A percentile compares a stretch with the other conserved stretches of the same genome.
Evolutionary conservation across 2,797 vertebrate species (phyloP).

Genomic region (Chelon auratus): DNA sequence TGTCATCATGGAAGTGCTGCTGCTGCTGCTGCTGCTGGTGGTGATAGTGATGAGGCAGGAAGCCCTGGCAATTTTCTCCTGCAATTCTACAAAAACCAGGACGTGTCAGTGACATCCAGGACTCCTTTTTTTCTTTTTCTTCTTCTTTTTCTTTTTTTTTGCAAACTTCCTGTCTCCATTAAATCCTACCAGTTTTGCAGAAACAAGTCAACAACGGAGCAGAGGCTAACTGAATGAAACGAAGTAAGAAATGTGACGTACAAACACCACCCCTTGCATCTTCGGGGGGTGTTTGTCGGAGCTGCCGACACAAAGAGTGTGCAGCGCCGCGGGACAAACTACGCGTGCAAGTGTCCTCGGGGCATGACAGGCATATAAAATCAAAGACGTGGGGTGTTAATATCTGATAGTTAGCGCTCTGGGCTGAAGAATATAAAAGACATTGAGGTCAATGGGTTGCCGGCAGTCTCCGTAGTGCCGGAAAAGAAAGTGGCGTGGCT

Average conservation of each 20-base stretch:
- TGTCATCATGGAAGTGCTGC: slow-evolving; percentile 46
- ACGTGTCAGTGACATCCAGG: slow-evolving; percentile 71
- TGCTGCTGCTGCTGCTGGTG: slow-evolving; percentile 22
- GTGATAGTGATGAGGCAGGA: slow-evolving; percentile 40
- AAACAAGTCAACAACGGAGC: slow-evolving; percentile 62
- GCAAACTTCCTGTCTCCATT: slow-evolving; percentile 57
- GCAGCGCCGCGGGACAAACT: slow-evolving; percentile 54
- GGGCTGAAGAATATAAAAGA: slow-evolving; percentile 79
- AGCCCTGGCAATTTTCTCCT: slow-evolving; percentile 53
- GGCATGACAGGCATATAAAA: slow-evolving; percentile 69
- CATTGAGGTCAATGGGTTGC: slow-evolving; percentile 83
- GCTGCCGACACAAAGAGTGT: slow-evolving; percentile 57
- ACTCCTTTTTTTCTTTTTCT: slow-evolving; percentile 9
- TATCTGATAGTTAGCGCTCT: slow-evolving; percentile 77
- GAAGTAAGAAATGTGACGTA: slow-evolving; percentile 66
- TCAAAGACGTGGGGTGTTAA: slow-evolving; percentile 76
- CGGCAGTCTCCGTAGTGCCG: slow-evolving; percentile 68
- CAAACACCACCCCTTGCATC: slow-evolving; percentile 37
- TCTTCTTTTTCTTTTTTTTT: slow-evolving; percentile 7
- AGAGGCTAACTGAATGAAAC: slow-evolving; percentile 66
- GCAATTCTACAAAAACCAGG: slow-evolving; percentile 58
- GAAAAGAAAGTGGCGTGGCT: slow-evolving; percentile 59
- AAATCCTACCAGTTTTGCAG: slow-evolving; percentile 61
- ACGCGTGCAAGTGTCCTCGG: slow-evolving; percentile 54
- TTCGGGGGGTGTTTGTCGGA: slow-evolving; percentile 47